Evolutionary conservation across 2,113 vertebrate species (phyloP).

Genomic region (Hiodon tergisus): DNA sequence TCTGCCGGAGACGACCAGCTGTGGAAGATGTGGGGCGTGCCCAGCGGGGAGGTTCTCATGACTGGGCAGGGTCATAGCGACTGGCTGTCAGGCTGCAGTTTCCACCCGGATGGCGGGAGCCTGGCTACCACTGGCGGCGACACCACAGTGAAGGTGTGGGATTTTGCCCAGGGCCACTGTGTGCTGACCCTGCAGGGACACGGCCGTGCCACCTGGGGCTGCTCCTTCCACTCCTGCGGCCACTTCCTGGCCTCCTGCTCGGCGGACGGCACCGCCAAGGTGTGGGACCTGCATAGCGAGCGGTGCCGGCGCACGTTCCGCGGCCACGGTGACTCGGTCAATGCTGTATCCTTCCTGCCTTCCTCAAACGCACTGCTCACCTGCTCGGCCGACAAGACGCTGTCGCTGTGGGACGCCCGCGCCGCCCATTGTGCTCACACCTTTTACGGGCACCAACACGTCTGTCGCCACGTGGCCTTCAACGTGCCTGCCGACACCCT

Average conservation of each 20-base stretch:
- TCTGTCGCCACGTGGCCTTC: conserved; percentile 67
- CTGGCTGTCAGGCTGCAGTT: conserved; percentile 71
- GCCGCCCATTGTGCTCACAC: conserved; percentile 54
- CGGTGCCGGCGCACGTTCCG: conserved; percentile 59
- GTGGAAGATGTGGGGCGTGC: conserved; percentile 68
- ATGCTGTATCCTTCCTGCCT: conserved; percentile 66
- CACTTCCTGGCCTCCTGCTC: conserved; percentile 78
- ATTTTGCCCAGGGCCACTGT: conserved; percentile 52
- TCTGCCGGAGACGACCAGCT: conserved; percentile 61
- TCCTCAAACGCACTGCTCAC: conserved; percentile 50
- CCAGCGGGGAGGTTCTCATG: conserved; percentile 58
- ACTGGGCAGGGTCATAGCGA: conserved; percentile 67
- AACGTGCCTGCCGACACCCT: conserved; percentile 53
- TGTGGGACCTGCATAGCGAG: conserved; percentile 73
- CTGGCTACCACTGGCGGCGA: conserved; percentile 67
- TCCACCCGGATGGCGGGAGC: conserved; percentile 64
- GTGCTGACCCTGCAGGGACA: conserved; percentile 65
- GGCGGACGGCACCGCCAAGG: conserved; percentile 62
- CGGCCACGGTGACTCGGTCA: conserved; percentile 66
- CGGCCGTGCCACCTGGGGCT: conserved; percentile 55
- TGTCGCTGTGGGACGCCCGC: conserved; percentile 56
- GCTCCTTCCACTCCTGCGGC: conserved; percentile 68
- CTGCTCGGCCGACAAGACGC: conserved; percentile 49
- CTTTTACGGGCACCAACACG: conserved; percentile 68
- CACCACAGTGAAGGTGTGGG: conserved; percentile 61